Conservation (phyloP, 2,113 vertebrate species). For the Pongo pygmaeus region DNA sequence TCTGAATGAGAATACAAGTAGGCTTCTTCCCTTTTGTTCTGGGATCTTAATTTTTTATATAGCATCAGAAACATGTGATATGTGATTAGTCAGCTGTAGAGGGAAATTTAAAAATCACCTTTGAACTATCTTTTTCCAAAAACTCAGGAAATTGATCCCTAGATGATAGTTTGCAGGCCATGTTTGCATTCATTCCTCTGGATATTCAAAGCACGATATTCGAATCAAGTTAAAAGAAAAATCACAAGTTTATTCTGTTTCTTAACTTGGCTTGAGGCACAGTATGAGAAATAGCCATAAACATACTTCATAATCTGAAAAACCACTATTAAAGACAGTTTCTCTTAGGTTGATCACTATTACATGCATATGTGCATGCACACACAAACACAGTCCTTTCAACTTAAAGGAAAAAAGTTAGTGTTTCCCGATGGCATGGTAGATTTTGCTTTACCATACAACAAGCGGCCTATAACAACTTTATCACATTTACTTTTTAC, state of each 20-base stretch:
- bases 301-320: neutral
- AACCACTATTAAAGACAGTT: neutral
- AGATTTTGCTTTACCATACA: conserved; percentile 8
- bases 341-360: neutral
- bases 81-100: neutral
- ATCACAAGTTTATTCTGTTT: neutral
- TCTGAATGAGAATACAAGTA: neutral
- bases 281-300: neutral
- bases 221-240: conserved; percentile 19
- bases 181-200: neutral
- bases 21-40: neutral
- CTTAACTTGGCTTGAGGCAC: neutral
- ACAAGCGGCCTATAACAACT: neutral
- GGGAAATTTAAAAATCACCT: conserved; percentile 1
- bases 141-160: neutral
- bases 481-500: neutral
- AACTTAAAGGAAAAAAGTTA: neutral
- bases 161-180: neutral
- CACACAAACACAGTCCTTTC: neutral
- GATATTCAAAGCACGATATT: neutral
- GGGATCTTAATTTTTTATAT: neutral
- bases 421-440: neutral
- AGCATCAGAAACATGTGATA: conserved; percentile 10
- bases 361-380: neutral
- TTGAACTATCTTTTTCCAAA: conserved; percentile 37